phyloP scores from a whole-genome alignment of 2,888 invertebrate species.

The Eubasilissa splendida region DNA sequence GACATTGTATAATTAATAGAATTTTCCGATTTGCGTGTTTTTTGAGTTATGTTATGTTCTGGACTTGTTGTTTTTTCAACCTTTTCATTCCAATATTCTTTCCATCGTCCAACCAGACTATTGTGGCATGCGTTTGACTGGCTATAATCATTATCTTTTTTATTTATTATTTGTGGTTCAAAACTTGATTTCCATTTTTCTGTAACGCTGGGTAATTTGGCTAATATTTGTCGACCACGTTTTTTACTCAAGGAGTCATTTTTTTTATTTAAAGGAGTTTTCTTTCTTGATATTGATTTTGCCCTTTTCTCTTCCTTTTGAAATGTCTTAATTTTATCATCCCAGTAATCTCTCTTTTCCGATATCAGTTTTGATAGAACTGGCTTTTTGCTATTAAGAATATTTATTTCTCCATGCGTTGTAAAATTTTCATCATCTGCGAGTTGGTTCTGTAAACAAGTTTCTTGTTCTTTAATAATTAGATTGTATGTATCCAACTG shows the following conservation, averaged over 20 bases:
- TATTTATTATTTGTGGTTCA: slow-evolving; percentile 36
- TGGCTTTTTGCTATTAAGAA: slow-evolving; percentile 51
- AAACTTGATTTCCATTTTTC: slow-evolving; percentile 54
- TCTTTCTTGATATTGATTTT: slow-evolving; percentile 61
- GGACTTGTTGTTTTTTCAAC: slow-evolving; percentile 59
- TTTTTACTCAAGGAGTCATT: slow-evolving; percentile 69
- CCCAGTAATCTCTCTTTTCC: slow-evolving; percentile 71
- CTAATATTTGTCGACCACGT: slow-evolving; percentile 64
- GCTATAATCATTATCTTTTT: not conserved
- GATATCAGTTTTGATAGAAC: slow-evolving; percentile 65
- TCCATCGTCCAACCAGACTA: slow-evolving; percentile 64
- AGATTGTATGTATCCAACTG: not conserved
- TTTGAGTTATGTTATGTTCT: slow-evolving; percentile 32
- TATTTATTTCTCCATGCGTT: not conserved
- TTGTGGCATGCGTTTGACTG: slow-evolving; percentile 32
- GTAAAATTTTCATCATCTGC: not conserved
- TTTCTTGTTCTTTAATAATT: slow-evolving; percentile 14
- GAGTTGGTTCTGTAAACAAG: slow-evolving; percentile 14
- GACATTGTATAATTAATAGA: not conserved
- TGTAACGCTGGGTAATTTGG: slow-evolving; percentile 41
- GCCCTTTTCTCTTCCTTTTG: slow-evolving; percentile 63
- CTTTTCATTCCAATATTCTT: slow-evolving; percentile 69
- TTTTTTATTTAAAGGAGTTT: slow-evolving; percentile 64
- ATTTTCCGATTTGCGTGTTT: not conserved
- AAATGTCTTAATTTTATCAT: slow-evolving; percentile 69